phyloP scores from a whole-genome alignment of 2,113 vertebrate species.

The Cettia cetti region DNA sequence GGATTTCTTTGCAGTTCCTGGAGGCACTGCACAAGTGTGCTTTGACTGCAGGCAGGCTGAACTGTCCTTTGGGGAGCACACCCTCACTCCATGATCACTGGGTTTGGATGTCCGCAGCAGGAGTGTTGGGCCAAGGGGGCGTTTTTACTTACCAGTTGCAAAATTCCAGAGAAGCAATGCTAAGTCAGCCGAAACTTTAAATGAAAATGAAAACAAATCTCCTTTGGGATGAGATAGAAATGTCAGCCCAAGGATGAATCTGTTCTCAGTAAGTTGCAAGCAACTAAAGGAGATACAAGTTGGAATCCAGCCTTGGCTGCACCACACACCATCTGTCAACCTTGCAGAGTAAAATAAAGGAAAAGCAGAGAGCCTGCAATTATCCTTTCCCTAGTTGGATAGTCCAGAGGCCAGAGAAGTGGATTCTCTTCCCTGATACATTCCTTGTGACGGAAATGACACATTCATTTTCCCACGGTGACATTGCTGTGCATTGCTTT shows the following conservation, averaged over 20 bases:
- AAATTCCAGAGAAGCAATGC: not conserved
- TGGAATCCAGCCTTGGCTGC: constrained; percentile 42
- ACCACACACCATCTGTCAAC: constrained; percentile 51
- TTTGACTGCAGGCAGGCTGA: not conserved
- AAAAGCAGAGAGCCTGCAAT: not conserved
- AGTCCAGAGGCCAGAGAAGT: not conserved
- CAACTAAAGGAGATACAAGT: not conserved
- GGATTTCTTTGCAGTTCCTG: not conserved
- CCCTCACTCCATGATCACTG: not conserved
- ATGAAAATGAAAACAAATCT: constrained; percentile 28
- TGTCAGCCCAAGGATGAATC: constrained; percentile 51
- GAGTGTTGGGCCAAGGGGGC: not conserved
- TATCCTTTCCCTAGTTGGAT: not conserved
- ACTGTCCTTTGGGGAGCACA: not conserved
- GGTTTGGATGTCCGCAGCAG: not conserved
- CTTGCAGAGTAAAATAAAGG: not conserved
- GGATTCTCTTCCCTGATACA: not conserved
- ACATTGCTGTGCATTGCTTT: fast-evolving
- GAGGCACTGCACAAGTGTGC: fast-evolving
- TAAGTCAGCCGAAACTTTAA: constrained; percentile 11
- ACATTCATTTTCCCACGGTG: not conserved
- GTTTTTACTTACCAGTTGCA: not conserved
- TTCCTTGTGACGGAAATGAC: not conserved
- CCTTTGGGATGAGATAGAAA: constrained; percentile 45
- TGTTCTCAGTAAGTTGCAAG: constrained; percentile 15